Evolutionary conservation across 2,888 invertebrate species (phyloP), one percentile per base, ranked within the genome.

Genomic region (Oxycera nigricornis): DNA sequence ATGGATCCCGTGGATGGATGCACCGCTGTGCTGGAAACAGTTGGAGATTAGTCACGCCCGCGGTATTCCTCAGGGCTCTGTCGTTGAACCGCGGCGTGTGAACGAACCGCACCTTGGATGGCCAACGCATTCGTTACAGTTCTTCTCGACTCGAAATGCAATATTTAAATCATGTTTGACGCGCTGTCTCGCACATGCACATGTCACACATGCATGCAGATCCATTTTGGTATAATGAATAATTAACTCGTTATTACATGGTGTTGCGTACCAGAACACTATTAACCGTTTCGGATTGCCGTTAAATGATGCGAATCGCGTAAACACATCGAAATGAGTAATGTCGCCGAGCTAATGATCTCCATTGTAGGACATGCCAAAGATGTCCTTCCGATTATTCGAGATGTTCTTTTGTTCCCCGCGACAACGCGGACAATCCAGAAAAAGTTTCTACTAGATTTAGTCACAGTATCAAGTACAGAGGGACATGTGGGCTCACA

Each of bases 101-200:
- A 70, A 52, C 9, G 70, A 30, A 70, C 70, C 31, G 14, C 55
- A 20, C 59, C 14, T 6, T 41, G 41, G 65, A 41, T 65, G 65
- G n/a, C n/a, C n/a, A 65, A 65, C 39, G 39, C 46, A 46, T 46
- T 46, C 46, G 65, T 17, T 41, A 31, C 62, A 62, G 62, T 41
- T 65, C 65, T 61, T 61, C 35, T 61, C 55, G 30, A 11, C 61
- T 61, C 20, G 61, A 65, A 17, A 22, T 30, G 39, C 41, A 65
- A 65, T 65, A 24, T 24, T 65, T 65, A 65, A 65, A 65, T 65
- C 65, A 65, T 65, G 65, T 65, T 65, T 65, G 65, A 65, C 41
- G 39, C 41, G 17, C 41, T 65, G 17, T 65, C 39, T 65, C 61
- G 35, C 55, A 55, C 14, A 55, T 41, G 39, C 41, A 65, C 17